Percentiles rank a stretch among this genome's conserved stretches.
phyloP scores from a whole-genome alignment of 2,888 invertebrate genomes.

The Caprella mutica region DNA sequence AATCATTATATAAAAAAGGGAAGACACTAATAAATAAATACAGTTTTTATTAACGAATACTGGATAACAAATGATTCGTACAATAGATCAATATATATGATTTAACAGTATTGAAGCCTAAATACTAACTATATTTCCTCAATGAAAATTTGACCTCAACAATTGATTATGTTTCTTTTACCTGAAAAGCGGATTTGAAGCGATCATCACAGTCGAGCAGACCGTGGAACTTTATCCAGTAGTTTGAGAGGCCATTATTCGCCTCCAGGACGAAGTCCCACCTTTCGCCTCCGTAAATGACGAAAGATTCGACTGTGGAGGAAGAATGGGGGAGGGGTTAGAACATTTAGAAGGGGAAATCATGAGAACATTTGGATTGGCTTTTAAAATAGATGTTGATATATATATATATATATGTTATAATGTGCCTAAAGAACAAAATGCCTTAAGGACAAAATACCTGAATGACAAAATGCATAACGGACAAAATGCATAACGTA shows the following conservation, averaged over 20 bases:
- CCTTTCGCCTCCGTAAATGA: slow-evolving; percentile 60
- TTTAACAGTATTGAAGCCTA: neutral
- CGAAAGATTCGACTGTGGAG: slow-evolving; percentile 24
- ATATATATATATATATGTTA: too few species aligned
- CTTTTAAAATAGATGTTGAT: too few species aligned
- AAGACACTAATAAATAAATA: neutral
- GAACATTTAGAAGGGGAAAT: too few species aligned
- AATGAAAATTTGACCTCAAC: neutral
- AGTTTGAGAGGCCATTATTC: slow-evolving; percentile 61
- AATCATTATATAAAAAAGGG: too few species aligned
- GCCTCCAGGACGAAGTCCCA: slow-evolving; percentile 71
- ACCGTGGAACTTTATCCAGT: slow-evolving; percentile 76
- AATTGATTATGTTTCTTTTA: neutral
- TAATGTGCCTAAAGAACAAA: too few species aligned
- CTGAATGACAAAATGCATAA: too few species aligned
- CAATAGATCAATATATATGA: neutral
- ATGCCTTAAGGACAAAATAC: too few species aligned
- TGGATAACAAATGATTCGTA: neutral
- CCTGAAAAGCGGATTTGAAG: slow-evolving; percentile 58
- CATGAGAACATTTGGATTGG: too few species aligned
- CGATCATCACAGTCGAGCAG: slow-evolving; percentile 74
- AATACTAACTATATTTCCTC: neutral
- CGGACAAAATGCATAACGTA: too few species aligned
- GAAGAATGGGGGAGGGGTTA: neutral
- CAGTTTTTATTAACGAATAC: neutral